Conservation (phyloP, 1,140 invertebrate species). For the Aphis gossypii region DNA sequence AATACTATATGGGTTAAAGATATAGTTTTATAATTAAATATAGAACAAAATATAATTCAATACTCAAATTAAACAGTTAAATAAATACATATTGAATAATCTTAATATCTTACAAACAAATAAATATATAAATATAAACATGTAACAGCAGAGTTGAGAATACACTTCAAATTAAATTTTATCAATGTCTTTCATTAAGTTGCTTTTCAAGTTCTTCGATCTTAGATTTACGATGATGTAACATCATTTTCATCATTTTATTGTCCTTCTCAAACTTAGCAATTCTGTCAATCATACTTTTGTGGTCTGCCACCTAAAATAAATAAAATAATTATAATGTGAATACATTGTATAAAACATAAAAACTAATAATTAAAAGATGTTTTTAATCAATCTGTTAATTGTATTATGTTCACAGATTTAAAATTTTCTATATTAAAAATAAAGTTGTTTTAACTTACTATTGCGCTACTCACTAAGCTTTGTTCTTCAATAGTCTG, state of each 20-base stretch:
- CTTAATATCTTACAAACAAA: neutral
- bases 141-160: neutral
- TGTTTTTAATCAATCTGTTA: too few species aligned
- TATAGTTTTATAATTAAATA: neutral
- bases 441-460: neutral
- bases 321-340: neutral
- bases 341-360: too few species aligned
- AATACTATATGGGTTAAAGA: neutral
- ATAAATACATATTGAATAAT: neutral
- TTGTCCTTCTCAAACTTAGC: conserved; percentile 42
- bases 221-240: conserved; percentile 48
- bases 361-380: too few species aligned
- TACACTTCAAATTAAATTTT: neutral
- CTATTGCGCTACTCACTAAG: conserved; percentile 36
- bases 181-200: neutral
- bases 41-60: neutral
- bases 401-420: neutral
- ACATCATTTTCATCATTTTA: conserved; percentile 44
- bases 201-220: conserved; percentile 53
- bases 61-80: neutral
- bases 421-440: neutral
- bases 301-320: conserved; percentile 17
- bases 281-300: conserved; percentile 36
- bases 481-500: conserved; percentile 49
- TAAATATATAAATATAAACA: neutral